Evolutionary conservation across 2,797 vertebrate species (phyloP), one percentile per base, ranked within the genome.

Genomic region (Crenuchus spilurus): DNA sequence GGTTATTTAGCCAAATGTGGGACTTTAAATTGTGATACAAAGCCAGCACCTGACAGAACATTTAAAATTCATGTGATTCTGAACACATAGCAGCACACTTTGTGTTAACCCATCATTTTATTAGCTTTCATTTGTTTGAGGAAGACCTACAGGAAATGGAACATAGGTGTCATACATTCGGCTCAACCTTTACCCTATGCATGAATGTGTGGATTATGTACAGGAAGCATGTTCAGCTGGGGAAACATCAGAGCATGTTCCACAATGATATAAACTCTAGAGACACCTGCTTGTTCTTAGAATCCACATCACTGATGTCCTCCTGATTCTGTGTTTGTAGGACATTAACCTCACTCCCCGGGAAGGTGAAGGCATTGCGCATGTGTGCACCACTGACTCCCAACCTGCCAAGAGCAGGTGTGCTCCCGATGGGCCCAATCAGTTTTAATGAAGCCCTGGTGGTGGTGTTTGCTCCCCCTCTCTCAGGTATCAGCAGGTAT

Each of bases 381-480:
- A 51, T 77, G 70, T 74, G 66, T 42, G 39, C 60, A 54, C n/a
- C 51, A 62, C 41, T 74, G 75, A 68, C 54, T 82, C 80, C 72
- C 68, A 72, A 87, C 87, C 91, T 93, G 90, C 88, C 90, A 88
- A 83, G 87, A 88, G 86, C 91, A 92, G 90, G 89, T 92, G 89
- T 91, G 87, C 80, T 88, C 93, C 87, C 90, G 1, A 37, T 68
- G 85, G 92, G 86, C 82, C 89, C 86, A 92, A 93, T 93, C 92
- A 92, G 88, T 92, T 92, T 92, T 94, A 94, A 94, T 94, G 92
- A 94, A 93, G 88, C 92, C 92, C 92, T 85, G 77, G 91, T 88
- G 92, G 88, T 83, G 75, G 79, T 81, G 84, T 72, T 76, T 74
- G 70, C 77, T 71, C 70, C 52, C 63, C 57, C 61, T 74, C 82